Conservation (phyloP, 2,113 vertebrate species). For the Sphyrna mokarran region DNA sequence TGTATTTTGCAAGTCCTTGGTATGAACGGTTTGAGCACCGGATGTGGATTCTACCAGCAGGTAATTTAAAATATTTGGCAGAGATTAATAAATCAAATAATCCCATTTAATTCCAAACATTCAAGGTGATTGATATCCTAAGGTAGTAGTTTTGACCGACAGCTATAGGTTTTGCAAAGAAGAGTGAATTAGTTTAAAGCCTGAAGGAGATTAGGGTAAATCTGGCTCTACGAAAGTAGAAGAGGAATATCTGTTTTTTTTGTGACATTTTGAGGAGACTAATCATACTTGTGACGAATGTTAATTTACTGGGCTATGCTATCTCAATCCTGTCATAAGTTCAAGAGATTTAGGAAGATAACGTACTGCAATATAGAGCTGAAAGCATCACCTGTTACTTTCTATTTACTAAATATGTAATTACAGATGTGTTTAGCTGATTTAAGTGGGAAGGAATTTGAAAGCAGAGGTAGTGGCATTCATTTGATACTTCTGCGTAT, state of each 20-base stretch:
- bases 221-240: neutral
- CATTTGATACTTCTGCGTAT: constrained; percentile 1
- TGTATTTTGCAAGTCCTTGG: neutral
- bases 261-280: neutral
- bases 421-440: neutral
- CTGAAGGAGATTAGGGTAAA: neutral
- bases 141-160: neutral
- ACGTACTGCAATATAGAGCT: neutral
- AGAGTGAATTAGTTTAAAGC: neutral
- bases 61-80: neutral
- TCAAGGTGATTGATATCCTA: neutral
- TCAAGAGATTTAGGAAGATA: neutral
- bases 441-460: neutral
- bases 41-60: neutral
- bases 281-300: neutral
- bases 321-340: neutral
- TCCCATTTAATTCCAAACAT: neutral
- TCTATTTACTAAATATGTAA: no score
- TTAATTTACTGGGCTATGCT: neutral
- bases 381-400: neutral
- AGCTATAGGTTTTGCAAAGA: neutral
- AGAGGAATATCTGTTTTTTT: neutral
- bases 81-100: neutral
- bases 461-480: neutral
- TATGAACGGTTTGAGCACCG: neutral